These are phyloP conservation scores for Bos indicus DNA, from an alignment of 2,113 vertebrate genomes.

Conservation along the genomic window DNA sequence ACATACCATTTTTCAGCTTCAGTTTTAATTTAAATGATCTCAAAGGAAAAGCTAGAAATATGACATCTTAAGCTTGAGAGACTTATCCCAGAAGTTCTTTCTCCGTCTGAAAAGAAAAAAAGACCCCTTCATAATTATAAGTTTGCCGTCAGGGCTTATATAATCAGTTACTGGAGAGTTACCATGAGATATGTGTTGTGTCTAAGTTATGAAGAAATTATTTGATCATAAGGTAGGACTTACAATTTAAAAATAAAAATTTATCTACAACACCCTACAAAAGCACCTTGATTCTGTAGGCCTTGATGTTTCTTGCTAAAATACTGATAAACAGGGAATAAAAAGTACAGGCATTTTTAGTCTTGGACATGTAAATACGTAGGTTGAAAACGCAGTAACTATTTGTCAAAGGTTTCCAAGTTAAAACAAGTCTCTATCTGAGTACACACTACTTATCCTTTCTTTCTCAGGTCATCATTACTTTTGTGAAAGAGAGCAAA, in stretches of 20 bases:
- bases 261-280: background rate
- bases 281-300: background rate
- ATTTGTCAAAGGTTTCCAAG: background rate
- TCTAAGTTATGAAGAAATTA: background rate
- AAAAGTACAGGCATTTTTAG: background rate
- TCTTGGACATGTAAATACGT: background rate
- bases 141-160: conserved; percentile 33
- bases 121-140: conserved; percentile 13
- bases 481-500: background rate
- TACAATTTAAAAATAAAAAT: conserved; percentile 7
- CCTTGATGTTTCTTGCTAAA: background rate
- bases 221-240: background rate
- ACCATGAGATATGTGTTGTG: background rate
- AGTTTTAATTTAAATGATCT: conserved; percentile 52
- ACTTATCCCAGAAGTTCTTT: conserved; percentile 7
- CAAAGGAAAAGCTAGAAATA: background rate
- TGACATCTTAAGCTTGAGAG: background rate
- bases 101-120: background rate
- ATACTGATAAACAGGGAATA: background rate
- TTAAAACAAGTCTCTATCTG: background rate
- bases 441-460: background rate
- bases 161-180: conserved; percentile 3
- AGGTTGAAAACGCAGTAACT: background rate
- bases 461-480: background rate
- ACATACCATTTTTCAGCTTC: conserved; percentile 43